Evolutionary conservation across 2,113 vertebrate genomes (phyloP).

Genomic region (Hippoglossus stenolepis): DNA sequence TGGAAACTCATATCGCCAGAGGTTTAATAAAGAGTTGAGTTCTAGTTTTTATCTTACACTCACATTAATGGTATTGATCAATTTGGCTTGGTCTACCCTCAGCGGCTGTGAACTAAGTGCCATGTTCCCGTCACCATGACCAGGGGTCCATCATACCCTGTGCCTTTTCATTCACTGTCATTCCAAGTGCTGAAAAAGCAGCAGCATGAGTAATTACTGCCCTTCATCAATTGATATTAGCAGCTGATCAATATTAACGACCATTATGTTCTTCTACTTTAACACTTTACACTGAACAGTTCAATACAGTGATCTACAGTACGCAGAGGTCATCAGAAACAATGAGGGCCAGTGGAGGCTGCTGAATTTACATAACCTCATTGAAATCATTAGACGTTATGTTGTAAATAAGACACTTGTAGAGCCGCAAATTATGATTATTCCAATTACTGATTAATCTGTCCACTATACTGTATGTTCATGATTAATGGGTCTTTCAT

Average conservation of each 20-base stretch:
- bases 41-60: conserved; percentile 28
- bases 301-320: conserved; percentile 56
- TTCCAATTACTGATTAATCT: neutral
- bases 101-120: conserved; percentile 30
- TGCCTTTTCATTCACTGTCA: conserved; percentile 54
- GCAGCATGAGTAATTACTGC: conserved; percentile 49
- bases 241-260: conserved; percentile 55
- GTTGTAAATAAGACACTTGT: neutral
- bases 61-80: conserved; percentile 43
- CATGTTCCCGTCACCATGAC: conserved; percentile 36
- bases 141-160: conserved; percentile 23
- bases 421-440: neutral
- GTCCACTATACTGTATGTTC: neutral
- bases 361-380: conserved; percentile 24
- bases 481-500: neutral
- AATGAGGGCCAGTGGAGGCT: conserved; percentile 6
- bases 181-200: conserved; percentile 48
- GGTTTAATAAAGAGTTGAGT: neutral
- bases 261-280: conserved; percentile 31
- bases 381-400: conserved; percentile 8
- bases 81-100: conserved; percentile 39
- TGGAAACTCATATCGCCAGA: conserved; percentile 2
- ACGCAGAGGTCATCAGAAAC: conserved; percentile 48
- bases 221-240: conserved; percentile 62
- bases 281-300: conserved; percentile 28